Evolutionary conservation across 1,140 invertebrate genomes (phyloP).

Genomic region (Hydropsyche tenuis): DNA sequence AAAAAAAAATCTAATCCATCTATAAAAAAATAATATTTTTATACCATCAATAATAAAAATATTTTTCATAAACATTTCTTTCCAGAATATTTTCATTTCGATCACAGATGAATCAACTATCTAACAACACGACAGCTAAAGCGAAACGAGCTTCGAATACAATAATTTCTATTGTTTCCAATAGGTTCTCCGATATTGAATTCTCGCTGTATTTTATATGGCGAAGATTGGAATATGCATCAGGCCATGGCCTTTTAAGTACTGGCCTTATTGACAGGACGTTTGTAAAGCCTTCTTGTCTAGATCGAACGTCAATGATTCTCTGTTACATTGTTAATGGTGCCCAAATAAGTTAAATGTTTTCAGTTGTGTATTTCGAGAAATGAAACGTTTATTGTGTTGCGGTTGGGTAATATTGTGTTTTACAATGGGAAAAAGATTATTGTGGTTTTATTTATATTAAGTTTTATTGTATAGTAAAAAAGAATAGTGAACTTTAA

Average conservation of each 20-base stretch:
- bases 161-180: neutral
- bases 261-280: conserved; percentile 8
- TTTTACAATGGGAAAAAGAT: too few species aligned
- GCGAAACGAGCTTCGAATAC: neutral
- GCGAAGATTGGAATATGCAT: neutral
- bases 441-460: too few species aligned
- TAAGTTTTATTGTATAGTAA: too few species aligned
- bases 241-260: neutral
- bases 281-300: neutral
- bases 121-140: too few species aligned
- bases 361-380: neutral
- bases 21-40: too few species aligned
- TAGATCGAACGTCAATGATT: neutral
- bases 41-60: too few species aligned
- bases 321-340: conserved; percentile 5
- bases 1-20: too few species aligned
- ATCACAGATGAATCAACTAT: too few species aligned
- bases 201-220: neutral
- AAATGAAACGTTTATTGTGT: neutral
- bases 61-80: too few species aligned
- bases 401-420: too few species aligned
- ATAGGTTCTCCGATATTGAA: neutral
- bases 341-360: conserved; percentile 12
- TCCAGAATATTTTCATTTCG: too few species aligned
- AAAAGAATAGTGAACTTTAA: too few species aligned